These are phyloP conservation scores for Oophaga sylvatica DNA, from an alignment of 2,797 vertebrate genomes.

Conservation along the genomic window DNA sequence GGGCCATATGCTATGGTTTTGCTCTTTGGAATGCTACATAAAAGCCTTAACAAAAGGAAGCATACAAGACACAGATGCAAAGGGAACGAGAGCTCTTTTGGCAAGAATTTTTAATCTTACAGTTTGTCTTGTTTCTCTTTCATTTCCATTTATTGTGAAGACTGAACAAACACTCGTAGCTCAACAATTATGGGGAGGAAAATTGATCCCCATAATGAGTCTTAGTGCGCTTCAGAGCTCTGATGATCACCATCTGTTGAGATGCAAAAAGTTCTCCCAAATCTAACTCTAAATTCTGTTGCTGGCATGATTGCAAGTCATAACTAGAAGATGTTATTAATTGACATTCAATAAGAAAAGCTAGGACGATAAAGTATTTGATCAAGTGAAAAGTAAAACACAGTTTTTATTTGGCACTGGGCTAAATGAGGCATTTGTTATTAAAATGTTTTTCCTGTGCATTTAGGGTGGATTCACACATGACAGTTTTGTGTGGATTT, in stretches of 20 bases:
- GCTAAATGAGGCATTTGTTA: not conserved
- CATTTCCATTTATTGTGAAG: slow-evolving; percentile 31
- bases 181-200: slow-evolving; percentile 18
- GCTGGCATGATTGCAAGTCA: not conserved
- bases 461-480: not conserved
- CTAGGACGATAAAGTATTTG: not conserved
- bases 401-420: not conserved
- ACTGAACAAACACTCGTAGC: slow-evolving; percentile 14
- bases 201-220: slow-evolving; percentile 27
- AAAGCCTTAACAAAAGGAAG: slow-evolving; percentile 22
- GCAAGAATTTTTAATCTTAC: slow-evolving; percentile 17
- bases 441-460: not conserved
- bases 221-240: not conserved
- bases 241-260: slow-evolving; percentile 19
- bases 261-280: slow-evolving; percentile 15
- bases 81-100: slow-evolving; percentile 10
- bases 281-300: slow-evolving; percentile 7
- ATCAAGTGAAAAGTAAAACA: not conserved
- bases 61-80: slow-evolving; percentile 12
- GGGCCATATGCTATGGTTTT: slow-evolving; percentile 13
- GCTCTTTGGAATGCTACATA: slow-evolving; percentile 15
- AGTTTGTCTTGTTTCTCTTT: slow-evolving; percentile 20
- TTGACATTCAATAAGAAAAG: not conserved
- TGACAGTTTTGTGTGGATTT: no score
- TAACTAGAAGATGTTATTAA: slow-evolving; percentile 2